Evolutionary conservation across 2,797 vertebrate genomes (phyloP), one percentile per base, ranked within the genome.

Genomic region (Oreochromis mossambicus): DNA sequence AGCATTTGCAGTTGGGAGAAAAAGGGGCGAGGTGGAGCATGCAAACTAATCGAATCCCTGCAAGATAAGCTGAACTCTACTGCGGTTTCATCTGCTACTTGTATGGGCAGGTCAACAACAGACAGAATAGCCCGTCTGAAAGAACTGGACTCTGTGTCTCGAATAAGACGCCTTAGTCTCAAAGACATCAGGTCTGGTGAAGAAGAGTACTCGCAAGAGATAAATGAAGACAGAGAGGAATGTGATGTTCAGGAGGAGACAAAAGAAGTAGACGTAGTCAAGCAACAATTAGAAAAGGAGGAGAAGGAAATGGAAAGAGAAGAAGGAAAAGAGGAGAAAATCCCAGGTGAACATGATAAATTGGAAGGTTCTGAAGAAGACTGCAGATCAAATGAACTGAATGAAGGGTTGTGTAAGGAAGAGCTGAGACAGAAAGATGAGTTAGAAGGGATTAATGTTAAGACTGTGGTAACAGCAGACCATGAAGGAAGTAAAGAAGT

Each of bases 91-190:
- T 86, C 89, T 13, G 24, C 80, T 5, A 12, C 83, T 24, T 91
- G 89, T 81, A 29, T 83, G 7, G 80, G 79, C 82, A 85, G 81
- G 41, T 90, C 91, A 7, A 84, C 81, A 48, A 77, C 97, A 34
- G 97, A 97, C 83, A 96, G 96, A 89, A 89, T 96, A 85, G 94
- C 96, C 82, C 94, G 97, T 48, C 96, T 97, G 94, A 97, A 97
- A 83, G 97, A 98, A 89, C 95, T 97, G 56, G 96, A 97, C 82
- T 97, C 97, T 0, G 96, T 97, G 90, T 97, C 98, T 4, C 95
- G 95, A 43, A 96, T 97, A 95, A 95, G 97, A 87, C 93, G 95
- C 19, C 96, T 98, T 86, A 97, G 95, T 88, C 96, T 96, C 86
- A 96, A 95, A 88, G 96, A 94, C 0, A 61, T 91, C 0, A 96